These are phyloP conservation scores for Drosophila oshimai DNA, from an alignment of 1,140 invertebrate species.

Conservation along the genomic window DNA sequence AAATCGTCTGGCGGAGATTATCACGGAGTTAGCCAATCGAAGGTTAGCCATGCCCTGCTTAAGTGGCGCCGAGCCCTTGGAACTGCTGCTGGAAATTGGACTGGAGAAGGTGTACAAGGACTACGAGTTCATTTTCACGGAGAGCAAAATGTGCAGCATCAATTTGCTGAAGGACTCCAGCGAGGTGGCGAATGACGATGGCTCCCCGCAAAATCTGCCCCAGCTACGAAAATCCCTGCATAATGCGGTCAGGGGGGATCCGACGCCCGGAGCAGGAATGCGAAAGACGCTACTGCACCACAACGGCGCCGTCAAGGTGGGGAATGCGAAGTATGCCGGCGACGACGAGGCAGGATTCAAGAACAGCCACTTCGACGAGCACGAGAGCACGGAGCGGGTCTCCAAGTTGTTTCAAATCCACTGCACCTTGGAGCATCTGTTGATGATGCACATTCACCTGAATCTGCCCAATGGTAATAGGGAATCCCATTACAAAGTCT, in stretches of 20 bases:
- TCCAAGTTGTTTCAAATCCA: slow-evolving; percentile 75
- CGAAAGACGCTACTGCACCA: slow-evolving; percentile 73
- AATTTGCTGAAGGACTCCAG: slow-evolving; percentile 46
- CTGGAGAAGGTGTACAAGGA: slow-evolving; percentile 79
- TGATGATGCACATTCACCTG: slow-evolving; percentile 78
- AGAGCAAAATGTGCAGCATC: slow-evolving; percentile 75
- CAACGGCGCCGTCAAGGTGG: slow-evolving; percentile 19
- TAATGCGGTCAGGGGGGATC: slow-evolving; percentile 60
- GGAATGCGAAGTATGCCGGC: slow-evolving; percentile 39
- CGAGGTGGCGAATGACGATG: slow-evolving; percentile 5
- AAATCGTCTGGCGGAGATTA: slow-evolving; percentile 78
- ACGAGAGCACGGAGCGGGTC: slow-evolving; percentile 50
- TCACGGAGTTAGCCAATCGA: slow-evolving; percentile 72
- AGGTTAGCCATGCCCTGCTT: slow-evolving; percentile 77
- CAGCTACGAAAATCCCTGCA: slow-evolving; percentile 79
- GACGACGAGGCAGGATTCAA: slow-evolving; percentile 64
- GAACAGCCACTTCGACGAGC: slow-evolving; percentile 74
- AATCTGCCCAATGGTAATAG: slow-evolving; percentile 70
- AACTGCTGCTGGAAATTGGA: slow-evolving; percentile 80
- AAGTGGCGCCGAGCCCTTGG: slow-evolving; percentile 73
- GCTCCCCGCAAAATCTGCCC: slow-evolving; percentile 29
- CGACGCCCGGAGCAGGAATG: slow-evolving; percentile 11
- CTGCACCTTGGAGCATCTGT: slow-evolving; percentile 72
- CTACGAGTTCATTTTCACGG: slow-evolving; percentile 77
- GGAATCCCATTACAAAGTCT: too few species aligned